Evolutionary conservation across 2,797 vertebrate species (phyloP), one percentile per base, ranked within the genome.

Genomic region (Cottoperca gobio): DNA sequence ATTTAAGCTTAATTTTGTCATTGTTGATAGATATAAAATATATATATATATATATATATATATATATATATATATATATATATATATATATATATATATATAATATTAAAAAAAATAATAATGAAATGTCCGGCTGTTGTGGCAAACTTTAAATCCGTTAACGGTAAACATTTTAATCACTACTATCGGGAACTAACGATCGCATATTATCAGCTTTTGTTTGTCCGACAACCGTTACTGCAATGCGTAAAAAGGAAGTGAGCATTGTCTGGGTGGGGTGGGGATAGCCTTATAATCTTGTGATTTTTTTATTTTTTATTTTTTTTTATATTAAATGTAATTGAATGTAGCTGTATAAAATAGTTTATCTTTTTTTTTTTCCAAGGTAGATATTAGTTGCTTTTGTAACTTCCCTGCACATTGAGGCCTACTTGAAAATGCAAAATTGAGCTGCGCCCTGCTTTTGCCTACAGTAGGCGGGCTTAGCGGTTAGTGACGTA

Each of bases 401-500:
- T 67, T 77, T 24, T 42, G 5, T 39, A 37, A 33, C 6, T 0
- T 31, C 16, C 37, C 31, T 21, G 52, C 23, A 49, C 19, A 2
- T 0, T 35, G 62, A 49, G 79, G 69, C 76, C 72, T 81, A 37
- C 49, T 46, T 33, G 12, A 43, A 54, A 13, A 0, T 17, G 24
- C 24, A 4, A 21, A 24, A 33, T 9, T 37, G 17, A 75, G 12
- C 78, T 40, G 75, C 64, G 82, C 82, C 84, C 72, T 79, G 81
- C 84, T 70, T 55, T 35, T 78, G 52, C 70, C 79, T 63, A 58
- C 63, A 79, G 78, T 64, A 50, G 90, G 89, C 64, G 88, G 87
- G 19, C 63, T 72, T 68, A 57, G 76, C 76, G 60, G 77, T 76
- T 73, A 21, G 80, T 94, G 93, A 94, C 93, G 92, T 91, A 70